Evolutionary conservation across 2,888 invertebrate species (phyloP).

Genomic region (Trileptium ribeirensis): DNA sequence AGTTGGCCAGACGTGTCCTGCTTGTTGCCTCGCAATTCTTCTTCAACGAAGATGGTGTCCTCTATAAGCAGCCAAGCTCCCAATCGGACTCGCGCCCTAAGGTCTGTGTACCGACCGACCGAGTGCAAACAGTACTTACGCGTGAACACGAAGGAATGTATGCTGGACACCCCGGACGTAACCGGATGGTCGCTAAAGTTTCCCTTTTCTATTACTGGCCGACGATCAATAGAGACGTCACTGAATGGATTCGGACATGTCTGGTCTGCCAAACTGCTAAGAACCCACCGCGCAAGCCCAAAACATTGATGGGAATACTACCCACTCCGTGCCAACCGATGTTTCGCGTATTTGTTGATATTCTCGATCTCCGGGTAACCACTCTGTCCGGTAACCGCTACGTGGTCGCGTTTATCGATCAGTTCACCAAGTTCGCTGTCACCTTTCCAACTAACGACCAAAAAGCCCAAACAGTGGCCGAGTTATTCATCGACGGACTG

Average conservation of each 20-base stretch:
- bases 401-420: conserved; percentile 26
- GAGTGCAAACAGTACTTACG: not conserved
- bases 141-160: not conserved
- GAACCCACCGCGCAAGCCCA: not conserved
- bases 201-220: conserved; percentile 28
- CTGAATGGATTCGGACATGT: conserved; percentile 26
- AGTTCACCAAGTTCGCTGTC: conserved; percentile 28
- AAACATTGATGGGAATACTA: not conserved
- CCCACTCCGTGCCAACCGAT: not conserved
- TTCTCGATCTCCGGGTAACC: conserved; percentile 30
- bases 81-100: not conserved
- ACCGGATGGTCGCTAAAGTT: not conserved
- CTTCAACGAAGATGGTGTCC: not conserved
- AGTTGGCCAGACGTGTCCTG: not conserved
- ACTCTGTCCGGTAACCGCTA: conserved; percentile 32
- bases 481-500: conserved; percentile 29
- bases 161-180: not conserved
- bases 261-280: conserved; percentile 31
- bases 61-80: not conserved
- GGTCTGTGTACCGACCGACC: not conserved
- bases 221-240: conserved; percentile 26
- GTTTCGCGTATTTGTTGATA: not conserved
- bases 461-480: conserved; percentile 41
- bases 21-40: no score
- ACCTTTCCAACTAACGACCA: conserved; percentile 42